Evolutionary conservation across 2,888 invertebrate species (phyloP).

Genomic region (Oscheius myriophilus): DNA sequence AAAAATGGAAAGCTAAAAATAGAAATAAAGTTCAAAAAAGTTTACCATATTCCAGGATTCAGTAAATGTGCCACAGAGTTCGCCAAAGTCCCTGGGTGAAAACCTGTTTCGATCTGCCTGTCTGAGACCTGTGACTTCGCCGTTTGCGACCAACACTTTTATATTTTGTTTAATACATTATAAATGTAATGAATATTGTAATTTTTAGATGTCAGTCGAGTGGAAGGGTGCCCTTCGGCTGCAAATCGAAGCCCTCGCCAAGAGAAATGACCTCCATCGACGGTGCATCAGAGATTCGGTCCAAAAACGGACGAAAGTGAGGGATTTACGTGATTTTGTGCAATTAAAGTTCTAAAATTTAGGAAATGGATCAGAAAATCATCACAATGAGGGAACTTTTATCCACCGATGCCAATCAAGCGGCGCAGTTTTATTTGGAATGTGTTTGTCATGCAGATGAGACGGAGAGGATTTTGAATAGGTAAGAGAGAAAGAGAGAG

Average conservation of each 20-base stretch:
- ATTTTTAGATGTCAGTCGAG: constrained; percentile 29
- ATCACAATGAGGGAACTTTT: constrained; percentile 53
- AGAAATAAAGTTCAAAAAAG: too few species aligned
- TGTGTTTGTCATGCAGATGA: constrained; percentile 60
- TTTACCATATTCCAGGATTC: neutral
- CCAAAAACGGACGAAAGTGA: constrained; percentile 48
- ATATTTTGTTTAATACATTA: too few species aligned
- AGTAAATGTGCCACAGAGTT: neutral
- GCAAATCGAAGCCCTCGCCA: constrained; percentile 59
- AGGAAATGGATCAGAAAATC: constrained; percentile 56
- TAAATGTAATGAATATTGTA: neutral
- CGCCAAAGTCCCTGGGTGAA: neutral
- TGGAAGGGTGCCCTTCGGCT: constrained; percentile 58
- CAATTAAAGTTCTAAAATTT: neutral
- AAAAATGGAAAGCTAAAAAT: too few species aligned
- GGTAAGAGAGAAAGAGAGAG: constrained; percentile 25
- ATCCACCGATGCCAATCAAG: constrained; percentile 47
- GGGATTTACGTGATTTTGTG: neutral
- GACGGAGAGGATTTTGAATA: constrained; percentile 52
- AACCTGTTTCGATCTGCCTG: constrained; percentile 21
- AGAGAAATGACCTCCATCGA: constrained; percentile 55
- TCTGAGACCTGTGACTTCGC: constrained; percentile 16
- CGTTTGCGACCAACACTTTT: neutral
- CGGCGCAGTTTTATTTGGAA: constrained; percentile 59
- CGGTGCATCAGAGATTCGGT: constrained; percentile 35